A percentile compares a stretch with the other conserved stretches of the same genome.
These are phyloP conservation scores for Cephalopterus ornatus DNA, from an alignment of 2,113 vertebrate genomes.

Conservation along the genomic window DNA sequence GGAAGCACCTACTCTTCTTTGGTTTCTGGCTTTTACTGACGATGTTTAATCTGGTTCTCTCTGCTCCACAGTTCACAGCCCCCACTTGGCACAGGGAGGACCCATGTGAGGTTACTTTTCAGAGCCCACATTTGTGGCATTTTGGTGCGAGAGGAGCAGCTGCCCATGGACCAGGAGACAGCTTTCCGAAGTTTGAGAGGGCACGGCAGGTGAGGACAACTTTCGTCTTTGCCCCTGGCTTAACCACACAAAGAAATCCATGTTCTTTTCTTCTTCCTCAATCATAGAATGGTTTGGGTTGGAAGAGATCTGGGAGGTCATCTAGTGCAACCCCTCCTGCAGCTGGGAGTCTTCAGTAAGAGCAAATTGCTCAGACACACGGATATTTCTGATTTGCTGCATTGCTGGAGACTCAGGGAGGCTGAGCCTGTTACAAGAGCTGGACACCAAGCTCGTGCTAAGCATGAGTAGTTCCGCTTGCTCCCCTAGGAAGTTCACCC, in stretches of 20 bases:
- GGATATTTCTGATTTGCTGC: not conserved
- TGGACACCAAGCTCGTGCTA: not conserved
- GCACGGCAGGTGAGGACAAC: not conserved
- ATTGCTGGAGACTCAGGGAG: not conserved
- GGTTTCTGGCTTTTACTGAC: not conserved
- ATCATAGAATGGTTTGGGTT: not conserved
- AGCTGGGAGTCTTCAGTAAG: not conserved
- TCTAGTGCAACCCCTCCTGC: accelerated
- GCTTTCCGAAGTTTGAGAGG: not conserved
- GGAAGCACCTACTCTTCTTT: not conserved
- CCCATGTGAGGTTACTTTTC: not conserved
- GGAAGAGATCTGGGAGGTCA: not conserved
- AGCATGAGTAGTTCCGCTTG: not conserved
- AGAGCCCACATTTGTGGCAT: too few species aligned
- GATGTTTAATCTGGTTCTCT: not conserved
- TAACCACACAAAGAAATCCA: not conserved
- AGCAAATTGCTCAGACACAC: not conserved
- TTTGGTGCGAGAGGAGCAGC: not conserved
- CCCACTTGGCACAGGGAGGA: not conserved
- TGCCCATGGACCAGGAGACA: not conserved
- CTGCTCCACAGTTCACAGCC: not conserved
- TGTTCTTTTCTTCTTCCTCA: not conserved
- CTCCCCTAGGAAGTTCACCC: not conserved
- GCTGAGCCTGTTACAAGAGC: not conserved
- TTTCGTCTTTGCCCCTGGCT: not conserved